Evolutionary conservation across 2,797 vertebrate genomes (phyloP).

Genomic region (Typhlichthys subterraneus): DNA sequence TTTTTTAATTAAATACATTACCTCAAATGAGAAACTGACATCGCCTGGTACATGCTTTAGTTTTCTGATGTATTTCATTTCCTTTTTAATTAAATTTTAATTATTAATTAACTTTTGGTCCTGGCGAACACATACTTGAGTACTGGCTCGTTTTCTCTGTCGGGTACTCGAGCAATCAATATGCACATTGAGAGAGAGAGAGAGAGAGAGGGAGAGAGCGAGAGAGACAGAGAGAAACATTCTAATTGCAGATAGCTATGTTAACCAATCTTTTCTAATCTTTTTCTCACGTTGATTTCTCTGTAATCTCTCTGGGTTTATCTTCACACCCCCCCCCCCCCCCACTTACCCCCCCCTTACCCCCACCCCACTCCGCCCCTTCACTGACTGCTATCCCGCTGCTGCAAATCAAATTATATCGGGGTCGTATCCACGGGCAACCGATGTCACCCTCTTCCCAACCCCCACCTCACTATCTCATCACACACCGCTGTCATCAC

Average conservation of each 20-base stretch:
- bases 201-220: neutral
- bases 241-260: no score
- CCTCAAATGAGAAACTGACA: no score
- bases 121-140: no score
- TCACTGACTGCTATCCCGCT: slow-evolving; percentile 73
- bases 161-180: neutral
- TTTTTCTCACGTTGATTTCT: slow-evolving; percentile 17
- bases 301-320: slow-evolving; percentile 17
- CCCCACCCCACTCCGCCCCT: neutral
- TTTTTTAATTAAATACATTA: no score
- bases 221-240: slow-evolving; percentile 28
- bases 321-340: slow-evolving; percentile 36
- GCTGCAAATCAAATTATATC: slow-evolving; percentile 81
- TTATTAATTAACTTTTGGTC: no score
- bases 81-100: no score
- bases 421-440: slow-evolving; percentile 82
- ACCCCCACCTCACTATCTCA: slow-evolving; percentile 58
- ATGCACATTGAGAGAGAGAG: slow-evolving; percentile 29
- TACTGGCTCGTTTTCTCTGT: no score
- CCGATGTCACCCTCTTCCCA: slow-evolving; percentile 52
- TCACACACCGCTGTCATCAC: slow-evolving; percentile 65
- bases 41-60: no score
- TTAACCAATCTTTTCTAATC: slow-evolving; percentile 30
- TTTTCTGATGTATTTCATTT: no score
- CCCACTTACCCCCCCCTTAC: slow-evolving; percentile 14